phyloP scores from a whole-genome alignment of 2,888 invertebrate genomes.

The Catocala sponsa region DNA sequence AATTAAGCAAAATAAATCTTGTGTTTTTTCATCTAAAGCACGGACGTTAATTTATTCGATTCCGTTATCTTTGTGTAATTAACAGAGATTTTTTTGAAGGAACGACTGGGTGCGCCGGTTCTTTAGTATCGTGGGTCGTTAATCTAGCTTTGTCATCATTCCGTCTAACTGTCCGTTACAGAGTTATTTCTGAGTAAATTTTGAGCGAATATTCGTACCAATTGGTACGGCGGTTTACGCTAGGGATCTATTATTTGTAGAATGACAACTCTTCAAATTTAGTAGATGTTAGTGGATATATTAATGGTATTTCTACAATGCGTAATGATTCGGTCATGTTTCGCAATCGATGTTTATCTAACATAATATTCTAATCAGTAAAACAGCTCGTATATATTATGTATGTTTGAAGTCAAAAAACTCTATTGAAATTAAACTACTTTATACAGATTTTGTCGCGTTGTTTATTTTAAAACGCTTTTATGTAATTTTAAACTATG shows the following conservation, averaged over 20 bases:
- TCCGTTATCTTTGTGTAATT: constrained; percentile 38
- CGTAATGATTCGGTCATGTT: too few species aligned
- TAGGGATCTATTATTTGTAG: constrained; percentile 4
- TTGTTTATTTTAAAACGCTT: too few species aligned
- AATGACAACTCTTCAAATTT: background rate
- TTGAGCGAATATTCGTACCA: background rate
- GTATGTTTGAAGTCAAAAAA: too few species aligned
- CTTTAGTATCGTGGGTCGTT: constrained; percentile 25
- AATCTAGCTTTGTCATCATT: constrained; percentile 49
- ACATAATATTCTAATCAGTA: too few species aligned
- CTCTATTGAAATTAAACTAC: too few species aligned
- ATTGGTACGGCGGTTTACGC: background rate
- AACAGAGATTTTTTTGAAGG: constrained; percentile 31
- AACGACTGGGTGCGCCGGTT: constrained; percentile 19
- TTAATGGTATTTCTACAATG: too few species aligned
- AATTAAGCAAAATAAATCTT: constrained; percentile 43
- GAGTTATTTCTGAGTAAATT: constrained; percentile 10
- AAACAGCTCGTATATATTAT: too few species aligned
- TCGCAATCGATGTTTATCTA: too few species aligned
- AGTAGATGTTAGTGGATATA: constrained; percentile 34
- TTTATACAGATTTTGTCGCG: too few species aligned
- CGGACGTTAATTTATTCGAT: constrained; percentile 52
- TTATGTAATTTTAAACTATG: too few species aligned
- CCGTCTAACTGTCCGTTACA: constrained; percentile 26
- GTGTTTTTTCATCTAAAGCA: constrained; percentile 5